These are phyloP conservation scores for Machimus atricapillus DNA, from an alignment of 2,888 invertebrate genomes.

Conservation along the genomic window DNA sequence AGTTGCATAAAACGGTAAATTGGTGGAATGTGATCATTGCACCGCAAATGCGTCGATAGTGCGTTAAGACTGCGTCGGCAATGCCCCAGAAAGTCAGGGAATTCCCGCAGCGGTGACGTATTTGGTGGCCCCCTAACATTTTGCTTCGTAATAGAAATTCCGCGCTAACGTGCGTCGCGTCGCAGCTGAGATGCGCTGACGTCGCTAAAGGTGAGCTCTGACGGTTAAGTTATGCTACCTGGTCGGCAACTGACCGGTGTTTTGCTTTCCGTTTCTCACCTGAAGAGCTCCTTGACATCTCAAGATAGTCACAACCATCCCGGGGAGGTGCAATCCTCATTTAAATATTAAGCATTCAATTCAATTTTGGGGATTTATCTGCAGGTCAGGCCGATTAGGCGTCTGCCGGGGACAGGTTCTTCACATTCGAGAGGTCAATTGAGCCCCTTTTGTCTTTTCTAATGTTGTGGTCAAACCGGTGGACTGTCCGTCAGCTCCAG, in stretches of 20 bases:
- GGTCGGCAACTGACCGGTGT: neutral
- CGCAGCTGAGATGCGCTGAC: neutral
- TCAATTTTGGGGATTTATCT: neutral
- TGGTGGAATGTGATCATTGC: neutral
- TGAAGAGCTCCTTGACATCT: neutral
- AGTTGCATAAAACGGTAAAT: neutral
- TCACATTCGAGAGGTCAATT: constrained; percentile 7
- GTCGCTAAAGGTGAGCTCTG: neutral
- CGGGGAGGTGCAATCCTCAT: neutral
- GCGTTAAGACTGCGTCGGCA: neutral
- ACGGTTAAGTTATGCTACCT: neutral
- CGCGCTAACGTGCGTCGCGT: neutral
- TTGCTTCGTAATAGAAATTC: neutral
- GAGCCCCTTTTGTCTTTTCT: constrained; percentile 8
- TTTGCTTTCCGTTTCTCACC: neutral
- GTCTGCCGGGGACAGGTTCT: neutral
- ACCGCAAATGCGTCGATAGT: neutral
- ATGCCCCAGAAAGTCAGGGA: neutral
- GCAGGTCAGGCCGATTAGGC: neutral
- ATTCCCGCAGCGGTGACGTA: neutral
- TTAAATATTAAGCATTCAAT: neutral
- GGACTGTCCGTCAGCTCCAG: neutral
- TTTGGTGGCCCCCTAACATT: neutral
- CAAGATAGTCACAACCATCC: neutral
- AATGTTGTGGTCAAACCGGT: neutral